Conservation (phyloP, 2,888 invertebrate genomes). For the Aromia moschata region DNA sequence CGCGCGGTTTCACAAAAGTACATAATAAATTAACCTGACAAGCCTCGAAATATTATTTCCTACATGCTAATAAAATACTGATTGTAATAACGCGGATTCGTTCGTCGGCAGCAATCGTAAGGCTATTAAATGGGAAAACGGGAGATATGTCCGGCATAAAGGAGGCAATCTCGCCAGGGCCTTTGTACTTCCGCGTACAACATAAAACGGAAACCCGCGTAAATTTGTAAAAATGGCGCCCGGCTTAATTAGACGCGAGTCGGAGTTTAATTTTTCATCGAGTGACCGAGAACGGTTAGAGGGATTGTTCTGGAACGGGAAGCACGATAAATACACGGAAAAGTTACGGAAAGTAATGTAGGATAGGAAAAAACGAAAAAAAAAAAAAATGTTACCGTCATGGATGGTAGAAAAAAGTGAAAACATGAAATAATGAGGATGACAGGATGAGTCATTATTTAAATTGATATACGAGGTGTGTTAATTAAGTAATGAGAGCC, state of each 20-base stretch:
- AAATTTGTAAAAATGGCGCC: conserved; percentile 46
- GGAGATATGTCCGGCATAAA: conserved; percentile 20
- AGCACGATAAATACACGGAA: too few relatives aligned
- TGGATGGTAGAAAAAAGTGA: too few relatives aligned
- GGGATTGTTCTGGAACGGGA: too few relatives aligned
- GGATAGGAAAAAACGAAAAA: too few relatives aligned
- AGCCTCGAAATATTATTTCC: conserved; percentile 18
- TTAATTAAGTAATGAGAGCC: too few relatives aligned
- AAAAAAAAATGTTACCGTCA: too few relatives aligned
- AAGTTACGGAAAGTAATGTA: too few relatives aligned
- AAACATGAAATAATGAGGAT: too few relatives aligned
- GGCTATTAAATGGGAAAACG: conserved; percentile 16
- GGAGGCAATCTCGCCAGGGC: conserved; percentile 39
- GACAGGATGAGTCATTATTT: too few relatives aligned
- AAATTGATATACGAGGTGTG: too few relatives aligned
- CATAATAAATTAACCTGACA: conserved; percentile 23
- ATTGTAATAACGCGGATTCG: conserved; percentile 24
- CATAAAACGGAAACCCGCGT: conserved; percentile 43
- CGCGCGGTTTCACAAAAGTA: conserved; percentile 4
- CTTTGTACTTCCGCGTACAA: conserved; percentile 32
- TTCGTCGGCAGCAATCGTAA: conserved; percentile 13
- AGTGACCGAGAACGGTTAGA: conserved; percentile 37
- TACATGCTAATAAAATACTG: conserved; percentile 6
- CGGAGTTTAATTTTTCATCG: conserved; percentile 50
- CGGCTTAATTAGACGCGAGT: conserved; percentile 48